Base-by-base conservation (phyloP, 2,888 invertebrate species). In the Apodemia zela region DNA sequence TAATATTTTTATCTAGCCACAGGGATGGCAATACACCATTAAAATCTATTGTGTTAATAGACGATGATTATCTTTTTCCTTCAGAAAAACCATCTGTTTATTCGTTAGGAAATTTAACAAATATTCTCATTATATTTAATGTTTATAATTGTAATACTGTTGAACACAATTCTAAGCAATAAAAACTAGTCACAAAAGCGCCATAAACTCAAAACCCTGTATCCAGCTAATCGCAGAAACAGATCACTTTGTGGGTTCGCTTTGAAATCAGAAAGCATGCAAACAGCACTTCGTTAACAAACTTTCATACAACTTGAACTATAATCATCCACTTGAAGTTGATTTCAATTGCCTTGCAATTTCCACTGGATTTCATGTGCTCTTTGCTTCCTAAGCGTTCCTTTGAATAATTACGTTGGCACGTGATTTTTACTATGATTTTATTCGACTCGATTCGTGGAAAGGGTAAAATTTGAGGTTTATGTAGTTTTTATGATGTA, bases 241-340 rank as follows among this genome's bases (percentile, higher is more conserved):
- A 54, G 54, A 54, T 54, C 54, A 25, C 25, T 54, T 54, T 54
- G 45, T n/a, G 45, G 54, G 54, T 54, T 54, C 15, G 51, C 25
- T 54, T 54, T n/a, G n/a, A 54, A 54, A 25, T 29, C 54, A 25
- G 54, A 25, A 54, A 54, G 25, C 54, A 54, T 7, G 29, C 54
- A 54, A 54, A 54, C 29, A 54, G 25, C 29, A 54, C 54, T 54
- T 54, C 15, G 54, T 29, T 25, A 54, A 54, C 25, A 54, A 54
- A 54, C 54, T 54, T 54, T 54, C 21, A n/a, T 54, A 25, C 57
- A 57, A 57, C 57, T 57, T 57, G 57, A 25, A n/a, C 57, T 29
- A 57, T 51, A 51, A 57, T 57, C 57, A 57, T 15, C 57, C 57
- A 57, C 57, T 57, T 29, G n/a, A n/a, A 21, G 57, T 57, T 57